phyloP scores from a whole-genome alignment of 2,797 vertebrate species.

The Graptemys geographica region DNA sequence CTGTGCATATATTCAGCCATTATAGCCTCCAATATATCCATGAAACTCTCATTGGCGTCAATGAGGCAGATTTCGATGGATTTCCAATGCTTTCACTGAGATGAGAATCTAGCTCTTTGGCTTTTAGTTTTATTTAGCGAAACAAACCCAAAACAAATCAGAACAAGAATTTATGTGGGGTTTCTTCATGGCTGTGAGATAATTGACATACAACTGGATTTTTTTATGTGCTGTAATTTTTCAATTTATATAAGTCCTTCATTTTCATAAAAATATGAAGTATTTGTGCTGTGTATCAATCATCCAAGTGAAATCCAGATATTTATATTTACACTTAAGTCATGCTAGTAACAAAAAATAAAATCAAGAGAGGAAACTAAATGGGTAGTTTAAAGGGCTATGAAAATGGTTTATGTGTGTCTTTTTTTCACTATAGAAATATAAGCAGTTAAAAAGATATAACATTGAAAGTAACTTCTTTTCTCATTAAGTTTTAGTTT shows the following conservation, averaged over 20 bases:
- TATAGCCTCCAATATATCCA: neutral
- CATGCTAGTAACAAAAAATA: fast-evolving
- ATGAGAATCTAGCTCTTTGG: neutral
- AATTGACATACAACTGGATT: neutral
- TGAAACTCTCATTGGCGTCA: neutral
- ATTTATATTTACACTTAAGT: neutral
- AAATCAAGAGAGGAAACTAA: neutral
- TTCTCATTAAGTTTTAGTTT: neutral
- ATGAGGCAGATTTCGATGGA: neutral
- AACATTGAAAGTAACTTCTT: neutral
- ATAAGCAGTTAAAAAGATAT: neutral
- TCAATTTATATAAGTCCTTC: fast-evolving
- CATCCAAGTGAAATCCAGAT: neutral
- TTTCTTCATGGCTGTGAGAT: neutral
- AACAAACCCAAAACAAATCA: neutral
- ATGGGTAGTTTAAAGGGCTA: fast-evolving
- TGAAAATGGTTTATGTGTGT: neutral
- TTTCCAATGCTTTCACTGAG: fast-evolving
- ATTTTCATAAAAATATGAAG: fast-evolving
- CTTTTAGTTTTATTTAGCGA: fast-evolving
- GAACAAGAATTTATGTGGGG: fast-evolving
- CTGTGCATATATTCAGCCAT: neutral
- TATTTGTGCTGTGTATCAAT: fast-evolving
- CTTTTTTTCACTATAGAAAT: neutral
- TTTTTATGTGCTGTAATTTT: neutral